These are phyloP conservation scores for Drosophila teissieri DNA, from an alignment of 1,140 invertebrate species.

Conservation along the genomic window DNA sequence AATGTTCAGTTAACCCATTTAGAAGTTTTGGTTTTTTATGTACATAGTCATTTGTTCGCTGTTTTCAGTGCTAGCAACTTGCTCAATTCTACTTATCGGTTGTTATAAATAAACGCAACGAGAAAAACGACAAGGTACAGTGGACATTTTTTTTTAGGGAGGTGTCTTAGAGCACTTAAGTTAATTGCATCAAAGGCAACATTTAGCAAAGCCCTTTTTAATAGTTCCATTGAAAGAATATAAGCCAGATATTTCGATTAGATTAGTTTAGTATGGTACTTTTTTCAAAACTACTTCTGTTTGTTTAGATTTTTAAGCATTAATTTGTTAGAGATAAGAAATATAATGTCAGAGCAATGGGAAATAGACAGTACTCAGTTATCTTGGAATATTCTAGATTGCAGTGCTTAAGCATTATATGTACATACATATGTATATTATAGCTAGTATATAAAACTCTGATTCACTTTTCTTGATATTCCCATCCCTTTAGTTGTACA, in stretches of 20 bases:
- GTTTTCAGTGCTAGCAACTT: slow-evolving; percentile 24
- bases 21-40: slow-evolving; percentile 30
- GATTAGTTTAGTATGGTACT: background rate
- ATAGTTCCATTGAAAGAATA: background rate
- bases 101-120: slow-evolving; percentile 40
- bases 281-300: background rate
- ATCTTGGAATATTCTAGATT: slow-evolving; percentile 1
- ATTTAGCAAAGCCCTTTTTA: background rate
- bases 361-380: background rate
- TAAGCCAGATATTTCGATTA: background rate
- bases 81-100: slow-evolving; percentile 41
- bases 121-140: slow-evolving; percentile 24
- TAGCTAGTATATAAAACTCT: too few species aligned
- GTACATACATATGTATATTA: too few species aligned
- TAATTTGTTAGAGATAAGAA: background rate
- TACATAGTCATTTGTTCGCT: slow-evolving; percentile 19
- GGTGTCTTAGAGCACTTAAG: slow-evolving; percentile 7
- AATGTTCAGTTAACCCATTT: slow-evolving; percentile 48
- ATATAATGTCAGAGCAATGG: background rate
- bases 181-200: slow-evolving; percentile 5
- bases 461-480: too few species aligned
- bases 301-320: background rate
- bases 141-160: slow-evolving; percentile 12
- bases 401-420: too few species aligned
- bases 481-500: too few species aligned